A percentile compares a stretch with the other conserved stretches of the same genome.
phyloP scores from a whole-genome alignment of 2,888 invertebrate genomes.

The Caenorhabditis angaria region DNA sequence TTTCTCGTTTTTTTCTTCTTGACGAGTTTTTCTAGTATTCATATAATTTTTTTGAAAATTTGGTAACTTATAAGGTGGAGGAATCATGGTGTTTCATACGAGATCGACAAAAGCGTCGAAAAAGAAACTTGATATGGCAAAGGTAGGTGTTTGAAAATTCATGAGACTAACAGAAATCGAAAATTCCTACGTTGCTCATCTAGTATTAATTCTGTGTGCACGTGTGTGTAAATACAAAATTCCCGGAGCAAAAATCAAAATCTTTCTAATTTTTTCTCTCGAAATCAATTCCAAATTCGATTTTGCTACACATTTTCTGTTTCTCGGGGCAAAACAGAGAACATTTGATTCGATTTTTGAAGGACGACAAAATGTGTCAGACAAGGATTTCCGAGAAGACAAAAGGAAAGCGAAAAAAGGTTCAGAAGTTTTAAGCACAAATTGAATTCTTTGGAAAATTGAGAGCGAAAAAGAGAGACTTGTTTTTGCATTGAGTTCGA shows the following conservation, averaged over 20 bases:
- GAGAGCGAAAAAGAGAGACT: background rate
- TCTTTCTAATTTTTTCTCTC: too few species aligned
- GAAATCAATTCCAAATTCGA: too few species aligned
- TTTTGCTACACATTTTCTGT: background rate
- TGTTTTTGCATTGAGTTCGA: background rate
- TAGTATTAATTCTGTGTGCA: too few species aligned
- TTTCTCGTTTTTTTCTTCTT: background rate
- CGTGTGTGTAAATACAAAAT: too few species aligned
- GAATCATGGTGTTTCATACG: constrained; percentile 50
- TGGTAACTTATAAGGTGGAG: too few species aligned
- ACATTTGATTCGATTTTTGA: background rate
- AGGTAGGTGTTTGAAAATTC: constrained; percentile 40
- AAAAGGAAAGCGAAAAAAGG: background rate
- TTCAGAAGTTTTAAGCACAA: constrained; percentile 4
- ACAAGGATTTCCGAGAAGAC: background rate
- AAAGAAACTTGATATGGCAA: constrained; percentile 50
- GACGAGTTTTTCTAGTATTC: too few species aligned
- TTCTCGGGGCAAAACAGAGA: background rate
- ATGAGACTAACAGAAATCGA: too few species aligned
- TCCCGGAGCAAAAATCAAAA: too few species aligned
- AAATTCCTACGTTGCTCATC: too few species aligned
- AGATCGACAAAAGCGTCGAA: constrained; percentile 42
- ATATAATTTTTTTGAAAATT: too few species aligned
- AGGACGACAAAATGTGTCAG: background rate
- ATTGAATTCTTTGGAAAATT: background rate